Conservation (phyloP, 1,140 invertebrate species). For the Pseudomyrmex cubaensis region DNA sequence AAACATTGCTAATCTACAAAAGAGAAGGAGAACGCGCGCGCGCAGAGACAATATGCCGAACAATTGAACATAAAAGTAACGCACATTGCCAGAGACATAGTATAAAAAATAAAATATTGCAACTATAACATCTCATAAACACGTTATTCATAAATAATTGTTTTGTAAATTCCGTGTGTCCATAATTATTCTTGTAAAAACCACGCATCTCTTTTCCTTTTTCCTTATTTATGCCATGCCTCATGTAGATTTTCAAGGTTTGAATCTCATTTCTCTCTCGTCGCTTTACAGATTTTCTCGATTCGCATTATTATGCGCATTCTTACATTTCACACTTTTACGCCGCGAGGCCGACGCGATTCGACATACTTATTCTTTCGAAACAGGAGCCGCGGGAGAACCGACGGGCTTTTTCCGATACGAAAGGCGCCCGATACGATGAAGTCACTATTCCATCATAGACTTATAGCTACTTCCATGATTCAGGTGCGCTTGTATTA, state of each 20-base stretch:
- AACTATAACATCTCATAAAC: too few species aligned
- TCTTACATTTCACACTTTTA: not conserved
- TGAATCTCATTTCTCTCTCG: too few species aligned
- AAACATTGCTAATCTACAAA: constrained; percentile 1
- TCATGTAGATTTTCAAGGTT: too few species aligned
- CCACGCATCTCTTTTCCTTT: too few species aligned
- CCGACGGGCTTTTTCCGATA: constrained; percentile 4
- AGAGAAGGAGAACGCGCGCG: not conserved
- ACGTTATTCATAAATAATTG: too few species aligned
- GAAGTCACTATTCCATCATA: constrained; percentile 38
- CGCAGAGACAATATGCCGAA: not conserved
- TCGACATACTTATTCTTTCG: not conserved
- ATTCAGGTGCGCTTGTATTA: constrained; percentile 25
- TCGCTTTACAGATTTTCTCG: too few species aligned
- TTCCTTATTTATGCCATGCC: too few species aligned
- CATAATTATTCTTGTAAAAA: too few species aligned
- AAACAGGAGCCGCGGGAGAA: not conserved
- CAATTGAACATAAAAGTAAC: constrained; percentile 5
- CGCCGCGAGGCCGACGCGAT: not conserved
- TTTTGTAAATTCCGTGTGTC: too few species aligned
- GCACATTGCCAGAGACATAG: not conserved
- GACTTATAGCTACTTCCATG: not conserved
- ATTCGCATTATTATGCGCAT: too few species aligned
- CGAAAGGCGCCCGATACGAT: constrained; percentile 13
- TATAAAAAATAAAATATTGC: too few species aligned